Base-by-base conservation (phyloP, 2,888 invertebrate species). In the Corythucha ciliata region DNA sequence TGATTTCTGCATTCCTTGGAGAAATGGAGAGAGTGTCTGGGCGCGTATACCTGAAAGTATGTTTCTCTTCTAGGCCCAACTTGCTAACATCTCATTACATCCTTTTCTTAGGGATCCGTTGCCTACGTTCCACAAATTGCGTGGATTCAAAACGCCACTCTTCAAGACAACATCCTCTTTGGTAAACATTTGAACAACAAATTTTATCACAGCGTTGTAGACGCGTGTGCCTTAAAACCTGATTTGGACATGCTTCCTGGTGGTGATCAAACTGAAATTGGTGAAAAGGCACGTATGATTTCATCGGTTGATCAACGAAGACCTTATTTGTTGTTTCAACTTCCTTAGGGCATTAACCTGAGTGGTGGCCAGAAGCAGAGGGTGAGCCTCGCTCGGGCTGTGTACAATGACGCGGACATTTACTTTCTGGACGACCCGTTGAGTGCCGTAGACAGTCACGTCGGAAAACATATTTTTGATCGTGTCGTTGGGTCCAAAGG, bases 101-200 rank as follows among this genome's bases (percentile, higher is more conserved):
- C 10, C 37, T 39, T 33, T 42, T 37, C 54, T 14, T 37, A 62
- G 70, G 78, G 80, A 12, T 65, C 69, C 2, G 67, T 78, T n/a
- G 92, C 92, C 0, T 93, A 91, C 68, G 92, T 92, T 2, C 80
- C 93, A 0, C 93, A 94, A 65, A 91, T 92, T 70, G 92, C 96
- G 1, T 98, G 97, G 97, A 96, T 97, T 52, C 96, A 96, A 70
- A 97, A 97, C 71, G 86, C 88, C 4, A 92, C 93, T 0, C 70
- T 98, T 21, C 80, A 83, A 63, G 86, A 94, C 64, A 98, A 98
- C 69, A 89, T 98, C 58, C 65, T 92, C 22, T 98, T 97, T 70
- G 92, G 92, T 10, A 81, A 81, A 58, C 63, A 74, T 0, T 74
- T 80, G 42, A 80, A 91, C 63, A 76, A 79, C 53, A 72, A 72